Base-by-base conservation (phyloP, 2,113 vertebrate species). In the Lampris megalopsis region DNA sequence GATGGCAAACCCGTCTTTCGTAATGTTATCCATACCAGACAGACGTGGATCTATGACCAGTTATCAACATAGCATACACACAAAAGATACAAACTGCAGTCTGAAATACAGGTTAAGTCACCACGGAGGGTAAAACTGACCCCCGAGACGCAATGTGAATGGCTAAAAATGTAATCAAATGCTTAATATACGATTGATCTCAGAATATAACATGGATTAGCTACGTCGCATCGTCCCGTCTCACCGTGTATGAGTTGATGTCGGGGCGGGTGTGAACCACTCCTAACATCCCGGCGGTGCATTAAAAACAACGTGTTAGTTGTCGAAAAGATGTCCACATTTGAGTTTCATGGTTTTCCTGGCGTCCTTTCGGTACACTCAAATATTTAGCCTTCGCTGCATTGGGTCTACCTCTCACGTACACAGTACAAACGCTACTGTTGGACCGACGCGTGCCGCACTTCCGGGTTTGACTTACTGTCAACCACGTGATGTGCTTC, bases 161-260 rank as follows among this genome's bases (percentile, higher is more conserved):
- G 24, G 24, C 24, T 24, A 24, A 24, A 24, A 24, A 24, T 24
- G 0, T 24, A 24, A 24, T 24, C 24, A 24, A 24, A 24, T 24
- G 24, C 24, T 24, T 24, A 24, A 24, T 24, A 24, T 24, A 24
- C 24, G 24, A 24, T 24, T 24, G 24, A 24, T 24, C 24, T 24
- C 43, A 45, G 43, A 7, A 45, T 53, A 58, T 1, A 24, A 24
- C 24, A 24, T 24, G 24, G 24, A 24, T 24, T 24, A 0, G 24
- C 24, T 24, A 24, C 24, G 24, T 24, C 24, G 24, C 24, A 24
- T 24, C 24, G 24, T 24, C 24, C 24, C 24, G 41, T 63, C 87
- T 87, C 71, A 92, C 91, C 87, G 80, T 92, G 83, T 92, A 91
- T 6, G 91, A 92, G 38, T 59, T 71, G 66, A 37, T 73, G 58